Base-by-base conservation (phyloP, 2,888 invertebrate species). In the Drosophila cognata region DNA sequence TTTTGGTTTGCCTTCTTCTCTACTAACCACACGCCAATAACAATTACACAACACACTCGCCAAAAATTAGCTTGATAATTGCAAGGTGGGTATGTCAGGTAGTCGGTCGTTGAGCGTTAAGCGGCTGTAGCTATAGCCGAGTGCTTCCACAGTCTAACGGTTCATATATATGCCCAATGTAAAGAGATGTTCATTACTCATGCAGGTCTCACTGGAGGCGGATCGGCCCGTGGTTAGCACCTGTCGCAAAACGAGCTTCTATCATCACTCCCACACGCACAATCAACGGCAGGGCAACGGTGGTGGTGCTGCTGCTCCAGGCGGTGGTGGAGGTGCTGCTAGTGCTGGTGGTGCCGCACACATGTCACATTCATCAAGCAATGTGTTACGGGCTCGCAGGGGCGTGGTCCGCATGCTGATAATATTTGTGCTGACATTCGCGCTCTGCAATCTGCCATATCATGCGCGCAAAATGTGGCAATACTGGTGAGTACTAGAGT, bases 341-440 rank as follows among this genome's bases (percentile, higher is more conserved):
- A 69, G 63, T 33, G 69, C 62, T 28, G 78, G 61, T 6, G 65
- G 89, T 18, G 93, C 94, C 78, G 94, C 94, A 71, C 95, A 95
- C 90, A 94, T 96, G 89, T 95, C 96, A 38, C 95, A 95, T 80
- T 94, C 96, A 56, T 96, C 96, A 58, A 96, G 95, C 84, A 96
- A 96, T 92, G 96, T 97, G 16, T 93, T 98, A 72, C 95, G 96
- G 60, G 97, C 97, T 33, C 94, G 98, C 28, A 95, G 97, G 38
- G 96, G 97, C 56, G 98, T 98, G 57, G 97, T 98, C 81, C 95
- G 97, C 75, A 97, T 98, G 95, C 94, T 98, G 81, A 96, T 98
- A 74, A 96, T 97, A 35, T 97, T 98, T 56, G 98, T 98, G 57
- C 94, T 97, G 79, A 96, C 97, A 61, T 98, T 98, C 93, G 97